These are phyloP conservation scores for Elgonia sp. DNA, from an alignment of 2,888 invertebrate species.

Conservation along the genomic window DNA sequence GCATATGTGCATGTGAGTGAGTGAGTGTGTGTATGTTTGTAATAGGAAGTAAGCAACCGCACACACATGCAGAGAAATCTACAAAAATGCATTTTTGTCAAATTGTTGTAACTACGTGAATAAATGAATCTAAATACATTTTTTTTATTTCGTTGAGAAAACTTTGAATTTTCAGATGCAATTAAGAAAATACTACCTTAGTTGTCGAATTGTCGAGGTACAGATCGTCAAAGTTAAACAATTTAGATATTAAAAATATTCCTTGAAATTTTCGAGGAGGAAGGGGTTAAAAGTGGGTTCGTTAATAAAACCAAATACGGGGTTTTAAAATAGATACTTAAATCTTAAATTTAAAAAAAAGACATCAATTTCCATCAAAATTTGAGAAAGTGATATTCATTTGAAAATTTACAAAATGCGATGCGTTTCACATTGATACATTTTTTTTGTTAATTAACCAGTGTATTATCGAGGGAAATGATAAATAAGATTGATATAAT, in stretches of 20 bases:
- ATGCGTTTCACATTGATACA: not conserved
- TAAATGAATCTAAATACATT: too few relatives aligned
- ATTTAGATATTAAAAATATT: not conserved
- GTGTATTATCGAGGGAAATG: not conserved
- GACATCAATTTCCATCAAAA: not conserved
- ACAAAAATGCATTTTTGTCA: too few relatives aligned
- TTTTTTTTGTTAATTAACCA: not conserved
- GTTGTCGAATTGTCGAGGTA: too few relatives aligned
- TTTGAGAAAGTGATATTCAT: not conserved
- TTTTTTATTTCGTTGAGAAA: too few relatives aligned
- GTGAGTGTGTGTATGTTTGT: too few relatives aligned
- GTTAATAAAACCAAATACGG: not conserved
- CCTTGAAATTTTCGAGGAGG: not conserved
- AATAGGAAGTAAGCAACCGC: too few relatives aligned
- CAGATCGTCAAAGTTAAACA: not conserved
- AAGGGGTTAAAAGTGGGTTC: not conserved
- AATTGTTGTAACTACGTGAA: too few relatives aligned
- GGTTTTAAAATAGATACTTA: not conserved
- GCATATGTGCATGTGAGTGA: too few relatives aligned
- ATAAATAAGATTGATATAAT: too few relatives aligned
- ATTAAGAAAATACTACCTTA: too few relatives aligned
- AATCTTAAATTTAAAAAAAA: not conserved
- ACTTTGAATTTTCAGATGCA: too few relatives aligned
- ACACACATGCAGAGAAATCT: too few relatives aligned
- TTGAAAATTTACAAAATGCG: not conserved